Evolutionary conservation across 2,797 vertebrate species (phyloP).

Genomic region (Tragopan temminckii): DNA sequence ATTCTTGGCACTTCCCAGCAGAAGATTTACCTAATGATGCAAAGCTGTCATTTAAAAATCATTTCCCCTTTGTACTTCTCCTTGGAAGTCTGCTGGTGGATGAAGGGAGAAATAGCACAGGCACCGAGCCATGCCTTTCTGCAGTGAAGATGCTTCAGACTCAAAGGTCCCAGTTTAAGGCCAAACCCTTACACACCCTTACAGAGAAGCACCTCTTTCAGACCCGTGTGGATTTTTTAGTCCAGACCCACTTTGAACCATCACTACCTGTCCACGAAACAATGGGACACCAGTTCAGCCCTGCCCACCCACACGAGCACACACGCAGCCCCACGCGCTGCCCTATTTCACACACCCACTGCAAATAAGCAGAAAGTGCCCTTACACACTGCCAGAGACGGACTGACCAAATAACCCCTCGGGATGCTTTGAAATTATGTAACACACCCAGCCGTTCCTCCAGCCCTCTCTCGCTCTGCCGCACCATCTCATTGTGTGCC

Average conservation of each 20-base stretch:
- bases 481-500: not conserved
- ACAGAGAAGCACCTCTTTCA: not conserved
- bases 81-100: not conserved
- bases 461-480: not conserved
- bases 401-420: rapidly evolving
- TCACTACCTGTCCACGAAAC: not conserved
- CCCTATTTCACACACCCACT: rapidly evolving
- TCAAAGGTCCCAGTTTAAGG: not conserved
- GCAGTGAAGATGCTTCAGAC: not conserved
- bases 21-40: not conserved
- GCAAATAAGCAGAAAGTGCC: not conserved
- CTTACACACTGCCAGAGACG: rapidly evolving
- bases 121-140: not conserved
- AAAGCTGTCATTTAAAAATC: not conserved
- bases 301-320: not conserved
- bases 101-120: not conserved
- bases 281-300: not conserved
- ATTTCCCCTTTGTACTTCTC: not conserved
- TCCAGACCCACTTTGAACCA: not conserved
- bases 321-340: not conserved
- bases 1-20: not conserved
- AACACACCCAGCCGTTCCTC: not conserved
- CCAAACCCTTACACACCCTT: not conserved
- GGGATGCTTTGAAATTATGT: not conserved
- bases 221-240: not conserved